Conservation (phyloP, 2,113 vertebrate species). For the Saccopteryx bilineata region DNA sequence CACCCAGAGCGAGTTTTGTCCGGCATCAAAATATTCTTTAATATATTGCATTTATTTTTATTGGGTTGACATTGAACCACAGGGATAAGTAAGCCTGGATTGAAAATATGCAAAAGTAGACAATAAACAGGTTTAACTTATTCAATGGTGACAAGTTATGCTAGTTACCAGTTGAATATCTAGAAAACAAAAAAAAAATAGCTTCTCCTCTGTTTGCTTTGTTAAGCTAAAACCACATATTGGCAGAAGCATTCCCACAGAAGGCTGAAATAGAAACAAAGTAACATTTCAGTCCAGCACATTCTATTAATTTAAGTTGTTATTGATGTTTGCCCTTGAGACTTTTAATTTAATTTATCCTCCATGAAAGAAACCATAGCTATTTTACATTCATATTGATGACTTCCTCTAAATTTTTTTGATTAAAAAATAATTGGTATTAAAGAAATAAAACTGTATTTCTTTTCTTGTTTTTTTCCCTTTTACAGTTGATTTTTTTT, state of each 20-base stretch:
- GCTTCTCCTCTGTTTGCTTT: slow-evolving; percentile 49
- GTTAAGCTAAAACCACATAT: slow-evolving; percentile 74
- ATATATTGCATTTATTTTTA: neutral
- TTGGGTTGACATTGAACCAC: neutral
- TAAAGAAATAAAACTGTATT: slow-evolving; percentile 39
- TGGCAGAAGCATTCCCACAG: slow-evolving; percentile 62
- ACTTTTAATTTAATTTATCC: slow-evolving; percentile 71
- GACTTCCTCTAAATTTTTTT: slow-evolving; percentile 70
- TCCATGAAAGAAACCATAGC: slow-evolving; percentile 52
- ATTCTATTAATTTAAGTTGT: slow-evolving; percentile 77
- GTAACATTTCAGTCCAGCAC: slow-evolving; percentile 73
- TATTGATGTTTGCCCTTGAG: slow-evolving; percentile 76
- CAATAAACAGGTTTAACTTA: slow-evolving; percentile 3
- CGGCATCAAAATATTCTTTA: neutral
- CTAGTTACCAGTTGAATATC: slow-evolving; percentile 32
- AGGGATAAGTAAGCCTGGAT: neutral
- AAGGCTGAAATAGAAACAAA: slow-evolving; percentile 69
- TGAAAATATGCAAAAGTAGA: neutral
- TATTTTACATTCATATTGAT: slow-evolving; percentile 68
- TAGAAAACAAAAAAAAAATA: slow-evolving; percentile 66
- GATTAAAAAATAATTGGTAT: slow-evolving; percentile 67
- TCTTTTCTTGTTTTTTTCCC: neutral
- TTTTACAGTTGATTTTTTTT: neutral
- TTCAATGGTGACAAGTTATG: neutral
- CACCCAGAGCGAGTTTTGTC: neutral